Evolutionary conservation across 2,888 invertebrate species (phyloP).

Genomic region (Melanostoma scalare): DNA sequence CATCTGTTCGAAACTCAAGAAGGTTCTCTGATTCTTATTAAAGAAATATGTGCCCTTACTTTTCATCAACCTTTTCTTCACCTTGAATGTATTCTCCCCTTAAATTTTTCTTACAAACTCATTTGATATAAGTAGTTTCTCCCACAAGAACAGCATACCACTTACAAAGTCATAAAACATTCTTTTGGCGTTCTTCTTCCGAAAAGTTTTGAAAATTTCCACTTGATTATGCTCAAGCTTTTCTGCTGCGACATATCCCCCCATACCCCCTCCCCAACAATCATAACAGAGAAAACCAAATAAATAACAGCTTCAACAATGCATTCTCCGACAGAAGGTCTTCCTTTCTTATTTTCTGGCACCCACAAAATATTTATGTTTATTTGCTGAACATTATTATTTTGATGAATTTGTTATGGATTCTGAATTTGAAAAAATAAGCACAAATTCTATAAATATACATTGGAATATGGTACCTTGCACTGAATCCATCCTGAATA

Average conservation of each 20-base stretch:
- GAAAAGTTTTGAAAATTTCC: neutral
- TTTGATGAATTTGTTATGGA: slow-evolving; percentile 26
- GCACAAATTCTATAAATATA: slow-evolving; percentile 21
- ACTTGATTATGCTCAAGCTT: neutral
- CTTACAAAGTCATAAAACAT: too few relatives aligned
- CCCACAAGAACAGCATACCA: too few relatives aligned
- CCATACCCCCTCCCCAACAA: too few relatives aligned
- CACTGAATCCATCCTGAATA: slow-evolving; percentile 1
- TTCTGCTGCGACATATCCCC: neutral
- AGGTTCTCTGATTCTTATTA: too few relatives aligned
- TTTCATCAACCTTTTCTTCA: too few relatives aligned
- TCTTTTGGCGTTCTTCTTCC: slow-evolving; percentile 10
- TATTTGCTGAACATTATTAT: neutral
- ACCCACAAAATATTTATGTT: slow-evolving; percentile 3
- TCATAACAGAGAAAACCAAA: neutral
- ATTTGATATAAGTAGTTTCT: too few relatives aligned
- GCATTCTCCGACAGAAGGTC: neutral
- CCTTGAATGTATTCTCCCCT: too few relatives aligned
- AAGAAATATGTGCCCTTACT: too few relatives aligned
- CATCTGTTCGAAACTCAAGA: too few relatives aligned
- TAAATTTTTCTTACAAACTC: too few relatives aligned
- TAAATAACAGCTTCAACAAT: slow-evolving; percentile 11
- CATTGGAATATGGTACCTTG: slow-evolving; percentile 1
- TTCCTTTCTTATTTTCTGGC: neutral
- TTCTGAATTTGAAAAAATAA: neutral